Conservation (phyloP, 2,888 invertebrate genomes). For the Caenorhabditis angaria region DNA sequence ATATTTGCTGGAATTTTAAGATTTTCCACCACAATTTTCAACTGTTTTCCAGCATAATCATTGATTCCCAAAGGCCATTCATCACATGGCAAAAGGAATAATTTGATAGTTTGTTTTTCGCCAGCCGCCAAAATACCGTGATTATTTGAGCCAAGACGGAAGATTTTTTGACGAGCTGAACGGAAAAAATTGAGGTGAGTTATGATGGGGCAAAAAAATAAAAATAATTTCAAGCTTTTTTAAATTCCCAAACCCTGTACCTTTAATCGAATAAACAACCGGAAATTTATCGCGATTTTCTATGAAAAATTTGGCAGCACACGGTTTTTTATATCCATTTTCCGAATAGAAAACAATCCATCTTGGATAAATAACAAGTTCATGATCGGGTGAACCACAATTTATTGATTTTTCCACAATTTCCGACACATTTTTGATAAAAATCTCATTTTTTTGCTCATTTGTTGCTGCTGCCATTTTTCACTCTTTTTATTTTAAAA, state of each 20-base stretch:
- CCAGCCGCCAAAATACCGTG: conserved; percentile 21
- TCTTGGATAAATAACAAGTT: too few relatives aligned
- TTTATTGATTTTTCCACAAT: too few relatives aligned
- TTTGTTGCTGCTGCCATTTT: too few relatives aligned
- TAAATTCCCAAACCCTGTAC: too few relatives aligned
- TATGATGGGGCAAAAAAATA: too few relatives aligned
- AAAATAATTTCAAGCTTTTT: too few relatives aligned
- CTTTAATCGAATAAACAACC: conserved; percentile 32
- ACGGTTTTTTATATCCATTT: conserved; percentile 24
- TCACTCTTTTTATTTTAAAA: too few relatives aligned
- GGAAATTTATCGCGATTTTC: conserved; percentile 37
- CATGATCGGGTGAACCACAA: too few relatives aligned
- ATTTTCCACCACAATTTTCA: conserved; percentile 37
- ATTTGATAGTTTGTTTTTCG: conserved; percentile 16
- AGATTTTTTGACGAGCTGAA: conserved; percentile 19
- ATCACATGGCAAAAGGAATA: conserved; percentile 30
- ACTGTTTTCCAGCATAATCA: conserved; percentile 27
- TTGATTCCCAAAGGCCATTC: conserved; percentile 34
- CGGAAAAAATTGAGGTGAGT: too few relatives aligned
- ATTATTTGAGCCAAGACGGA: conserved; percentile 10
- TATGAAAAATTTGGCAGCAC: conserved; percentile 28
- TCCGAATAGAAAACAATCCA: conserved; percentile 9
- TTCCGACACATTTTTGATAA: too few relatives aligned
- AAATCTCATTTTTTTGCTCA: too few relatives aligned
- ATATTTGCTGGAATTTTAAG: conserved; percentile 34